A percentile compares a stretch with the other conserved stretches of the same genome.
These are phyloP conservation scores for Carapus acus DNA, from an alignment of 2,797 vertebrate genomes.

Conservation along the genomic window DNA sequence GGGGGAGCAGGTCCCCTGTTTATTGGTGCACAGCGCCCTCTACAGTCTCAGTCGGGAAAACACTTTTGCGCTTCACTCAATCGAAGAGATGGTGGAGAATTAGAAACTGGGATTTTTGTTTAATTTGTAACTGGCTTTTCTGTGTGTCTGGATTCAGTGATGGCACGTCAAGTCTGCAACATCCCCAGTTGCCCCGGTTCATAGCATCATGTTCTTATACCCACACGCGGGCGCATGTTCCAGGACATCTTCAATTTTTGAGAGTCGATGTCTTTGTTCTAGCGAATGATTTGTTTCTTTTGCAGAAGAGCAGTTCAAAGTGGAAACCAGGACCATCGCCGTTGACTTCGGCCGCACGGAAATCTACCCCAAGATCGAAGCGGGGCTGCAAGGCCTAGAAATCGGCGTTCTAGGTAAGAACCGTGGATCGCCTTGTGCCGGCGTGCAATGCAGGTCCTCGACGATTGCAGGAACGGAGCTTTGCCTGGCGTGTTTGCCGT, in stretches of 20 bases:
- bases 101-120: constrained; percentile 5
- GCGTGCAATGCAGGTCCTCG: too few species aligned
- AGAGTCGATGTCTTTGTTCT: not conserved
- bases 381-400: constrained; percentile 77
- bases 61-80: constrained; percentile 7
- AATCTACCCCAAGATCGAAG: constrained; percentile 83
- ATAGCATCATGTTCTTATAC: too few species aligned
- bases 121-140: constrained; percentile 10
- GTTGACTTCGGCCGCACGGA: constrained; percentile 81
- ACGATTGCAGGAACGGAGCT: too few species aligned
- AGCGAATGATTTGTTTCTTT: not conserved
- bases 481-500: too few species aligned
- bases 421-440: too few species aligned
- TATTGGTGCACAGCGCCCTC: constrained; percentile 58
- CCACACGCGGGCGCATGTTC: too few species aligned
- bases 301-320: constrained; percentile 79
- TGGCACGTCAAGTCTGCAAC: not conserved
- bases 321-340: constrained; percentile 84
- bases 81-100: constrained; percentile 10
- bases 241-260: not conserved
- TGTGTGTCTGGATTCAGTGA: not conserved
- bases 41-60: constrained; percentile 26
- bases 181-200: too few species aligned
- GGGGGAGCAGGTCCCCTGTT: constrained; percentile 29
- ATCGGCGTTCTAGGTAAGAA: constrained; percentile 88